Conservation (phyloP, 2,888 invertebrate genomes). For the Chymomyza amoena region DNA sequence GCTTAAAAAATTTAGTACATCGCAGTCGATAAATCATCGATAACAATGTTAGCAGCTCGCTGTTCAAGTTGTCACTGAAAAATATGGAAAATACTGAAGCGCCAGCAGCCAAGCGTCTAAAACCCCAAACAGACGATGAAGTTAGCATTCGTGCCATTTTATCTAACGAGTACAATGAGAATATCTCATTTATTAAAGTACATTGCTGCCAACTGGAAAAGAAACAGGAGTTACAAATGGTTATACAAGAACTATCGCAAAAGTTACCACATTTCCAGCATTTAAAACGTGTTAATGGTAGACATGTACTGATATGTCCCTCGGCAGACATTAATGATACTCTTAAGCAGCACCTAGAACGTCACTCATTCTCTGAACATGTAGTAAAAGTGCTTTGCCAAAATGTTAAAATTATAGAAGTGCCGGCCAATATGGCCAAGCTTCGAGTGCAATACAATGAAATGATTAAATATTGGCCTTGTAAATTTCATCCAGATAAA, state of each 20-base stretch:
- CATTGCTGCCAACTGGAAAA: conserved; percentile 83
- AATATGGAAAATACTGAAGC: conserved; percentile 25
- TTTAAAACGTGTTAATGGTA: conserved; percentile 85
- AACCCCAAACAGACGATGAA: conserved; percentile 7
- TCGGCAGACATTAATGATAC: conserved; percentile 70
- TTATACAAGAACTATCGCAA: conserved; percentile 82
- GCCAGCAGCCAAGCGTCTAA: conserved; percentile 43
- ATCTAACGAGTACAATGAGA: conserved; percentile 80
- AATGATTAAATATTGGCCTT: conserved; percentile 86
- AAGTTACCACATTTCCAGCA: conserved; percentile 84
- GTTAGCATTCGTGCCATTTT: conserved; percentile 80
- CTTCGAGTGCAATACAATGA: conserved; percentile 84
- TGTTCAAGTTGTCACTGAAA: background rate
- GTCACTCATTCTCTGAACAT: conserved; percentile 39
- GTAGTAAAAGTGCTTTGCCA: conserved; percentile 51
- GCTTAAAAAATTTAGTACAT: background rate
- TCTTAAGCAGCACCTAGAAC: conserved; percentile 78
- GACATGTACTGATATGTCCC: conserved; percentile 81
- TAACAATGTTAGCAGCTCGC: background rate
- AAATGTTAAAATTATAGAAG: conserved; percentile 80
- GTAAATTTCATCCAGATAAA: conserved; percentile 90
- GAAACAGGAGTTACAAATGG: conserved; percentile 82
- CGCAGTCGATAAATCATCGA: background rate
- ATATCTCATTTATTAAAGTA: conserved; percentile 81
- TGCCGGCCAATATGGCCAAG: conserved; percentile 83